phyloP scores from a whole-genome alignment of 2,113 vertebrate species.

The Anser brachyrhynchus region DNA sequence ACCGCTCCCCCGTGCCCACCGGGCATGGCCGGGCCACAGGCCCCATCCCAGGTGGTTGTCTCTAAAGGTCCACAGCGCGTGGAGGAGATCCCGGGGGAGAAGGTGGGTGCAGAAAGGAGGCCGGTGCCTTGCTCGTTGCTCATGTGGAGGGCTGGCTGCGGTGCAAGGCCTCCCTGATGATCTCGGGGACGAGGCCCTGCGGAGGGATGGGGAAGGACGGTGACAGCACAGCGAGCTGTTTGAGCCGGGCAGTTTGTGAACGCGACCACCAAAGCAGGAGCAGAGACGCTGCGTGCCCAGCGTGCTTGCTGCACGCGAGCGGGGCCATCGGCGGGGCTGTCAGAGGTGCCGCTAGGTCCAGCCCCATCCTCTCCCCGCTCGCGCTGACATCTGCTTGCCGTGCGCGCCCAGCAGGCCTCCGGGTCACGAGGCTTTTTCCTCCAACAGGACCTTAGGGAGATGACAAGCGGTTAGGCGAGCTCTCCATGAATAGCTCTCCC shows the following conservation, averaged over 20 bases:
- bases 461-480: constrained; percentile 39
- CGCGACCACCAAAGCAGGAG: neutral
- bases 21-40: rapidly evolving
- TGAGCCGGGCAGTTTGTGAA: neutral
- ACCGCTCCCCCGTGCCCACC: neutral
- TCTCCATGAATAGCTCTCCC: constrained; percentile 58
- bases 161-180: neutral
- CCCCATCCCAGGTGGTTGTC: neutral
- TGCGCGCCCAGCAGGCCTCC: constrained; percentile 15
- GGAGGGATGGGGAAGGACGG: neutral
- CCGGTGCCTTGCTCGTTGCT: neutral
- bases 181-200: neutral
- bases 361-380: neutral
- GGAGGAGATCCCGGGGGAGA: neutral
- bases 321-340: neutral
- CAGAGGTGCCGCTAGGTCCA: neutral
- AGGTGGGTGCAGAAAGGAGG: neutral
- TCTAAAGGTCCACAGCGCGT: neutral
- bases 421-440: constrained; percentile 4
- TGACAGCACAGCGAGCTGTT: rapidly evolving
- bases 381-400: constrained; percentile 40
- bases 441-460: neutral
- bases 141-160: rapidly evolving
- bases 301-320: rapidly evolving
- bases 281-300: rapidly evolving